Conservation (phyloP, 2,113 vertebrate species). For the Pholis gunnellus region DNA sequence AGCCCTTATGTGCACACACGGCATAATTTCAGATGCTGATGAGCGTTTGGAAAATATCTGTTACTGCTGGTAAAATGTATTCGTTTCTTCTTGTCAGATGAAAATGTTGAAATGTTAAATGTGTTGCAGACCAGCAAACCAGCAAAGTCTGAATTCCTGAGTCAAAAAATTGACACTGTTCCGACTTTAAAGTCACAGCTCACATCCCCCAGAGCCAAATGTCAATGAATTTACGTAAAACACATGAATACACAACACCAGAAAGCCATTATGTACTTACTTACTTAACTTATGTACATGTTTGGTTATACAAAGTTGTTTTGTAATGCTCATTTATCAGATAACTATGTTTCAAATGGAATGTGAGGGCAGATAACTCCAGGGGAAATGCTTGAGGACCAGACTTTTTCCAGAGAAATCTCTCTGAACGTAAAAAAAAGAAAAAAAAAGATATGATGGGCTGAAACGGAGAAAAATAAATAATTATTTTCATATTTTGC, state of each 20-base stretch:
- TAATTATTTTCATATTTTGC: neutral
- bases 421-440: constrained; percentile 14
- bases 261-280: constrained; percentile 9
- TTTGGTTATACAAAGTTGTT: constrained; percentile 22
- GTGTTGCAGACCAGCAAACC: constrained; percentile 18
- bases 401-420: constrained; percentile 52
- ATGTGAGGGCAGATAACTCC: constrained; percentile 74
- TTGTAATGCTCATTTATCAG: constrained; percentile 68
- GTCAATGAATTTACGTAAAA: constrained; percentile 36
- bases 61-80: neutral
- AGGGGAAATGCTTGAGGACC: constrained; percentile 81
- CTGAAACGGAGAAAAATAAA: neutral
- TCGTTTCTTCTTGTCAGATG: neutral
- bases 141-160: constrained; percentile 31
- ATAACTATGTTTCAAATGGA: constrained; percentile 71
- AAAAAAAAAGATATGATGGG: constrained; percentile 12
- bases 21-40: constrained; percentile 41
- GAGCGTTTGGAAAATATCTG: constrained; percentile 46
- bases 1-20: constrained; percentile 55
- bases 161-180: constrained; percentile 25
- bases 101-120: neutral
- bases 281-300: constrained; percentile 7
- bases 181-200: constrained; percentile 19
- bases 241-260: constrained; percentile 31
- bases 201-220: constrained; percentile 13